Conservation (phyloP, 2,797 vertebrate genomes). For the Luscinia luscinia region DNA sequence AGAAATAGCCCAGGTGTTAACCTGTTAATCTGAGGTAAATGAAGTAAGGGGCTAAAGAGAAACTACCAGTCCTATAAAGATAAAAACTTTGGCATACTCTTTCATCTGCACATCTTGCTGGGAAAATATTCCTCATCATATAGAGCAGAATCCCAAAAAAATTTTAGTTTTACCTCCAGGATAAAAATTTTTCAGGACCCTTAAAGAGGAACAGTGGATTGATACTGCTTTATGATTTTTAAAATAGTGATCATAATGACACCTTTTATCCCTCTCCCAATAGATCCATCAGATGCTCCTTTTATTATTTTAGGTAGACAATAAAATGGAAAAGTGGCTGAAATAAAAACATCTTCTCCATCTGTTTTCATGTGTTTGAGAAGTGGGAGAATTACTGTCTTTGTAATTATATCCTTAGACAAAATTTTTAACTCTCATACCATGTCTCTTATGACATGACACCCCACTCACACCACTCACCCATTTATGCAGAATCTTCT, state of each 20-base stretch:
- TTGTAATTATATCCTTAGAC: not conserved
- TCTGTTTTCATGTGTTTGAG: not conserved
- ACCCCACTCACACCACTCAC: not conserved
- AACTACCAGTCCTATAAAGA: not conserved
- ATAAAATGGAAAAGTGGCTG: not conserved
- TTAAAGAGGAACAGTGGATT: not conserved
- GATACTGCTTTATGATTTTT: not conserved
- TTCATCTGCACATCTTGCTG: not conserved
- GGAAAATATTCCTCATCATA: not conserved
- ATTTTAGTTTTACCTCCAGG: not conserved
- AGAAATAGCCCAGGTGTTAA: not conserved
- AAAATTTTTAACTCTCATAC: not conserved
- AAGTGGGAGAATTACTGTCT: not conserved
- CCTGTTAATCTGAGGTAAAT: not conserved
- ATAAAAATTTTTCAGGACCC: not conserved
- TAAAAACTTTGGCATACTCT: not conserved
- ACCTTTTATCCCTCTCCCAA: not conserved
- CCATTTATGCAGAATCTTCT: not conserved
- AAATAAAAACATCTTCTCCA: not conserved
- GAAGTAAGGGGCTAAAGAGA: not conserved
- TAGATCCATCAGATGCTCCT: not conserved
- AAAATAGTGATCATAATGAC: not conserved
- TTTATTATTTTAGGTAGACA: not conserved
- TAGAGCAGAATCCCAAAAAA: not conserved
- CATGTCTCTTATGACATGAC: not conserved